phyloP scores from a whole-genome alignment of 1,140 invertebrate species.

The Diabrotica undecimpunctata region DNA sequence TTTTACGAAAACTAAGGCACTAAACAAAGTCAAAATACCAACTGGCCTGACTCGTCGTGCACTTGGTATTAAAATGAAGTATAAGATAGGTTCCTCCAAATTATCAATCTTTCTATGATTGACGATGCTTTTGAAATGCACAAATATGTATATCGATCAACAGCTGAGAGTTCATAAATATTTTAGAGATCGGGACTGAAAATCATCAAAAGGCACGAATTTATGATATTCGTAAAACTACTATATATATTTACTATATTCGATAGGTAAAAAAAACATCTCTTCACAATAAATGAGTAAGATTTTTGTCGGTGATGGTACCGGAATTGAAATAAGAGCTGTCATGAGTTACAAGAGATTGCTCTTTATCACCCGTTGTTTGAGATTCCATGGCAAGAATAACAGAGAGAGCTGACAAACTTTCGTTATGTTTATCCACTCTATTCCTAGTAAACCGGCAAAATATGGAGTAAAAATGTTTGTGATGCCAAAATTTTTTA shows the following conservation, averaged over 20 bases:
- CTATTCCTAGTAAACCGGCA: too few species aligned
- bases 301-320: constrained; percentile 36
- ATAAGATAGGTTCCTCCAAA: constrained; percentile 5
- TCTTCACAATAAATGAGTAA: constrained; percentile 32
- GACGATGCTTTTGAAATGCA: too few species aligned
- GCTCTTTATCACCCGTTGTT: constrained; percentile 49
- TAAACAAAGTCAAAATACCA: neutral
- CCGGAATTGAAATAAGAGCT: constrained; percentile 40
- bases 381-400: constrained; percentile 49
- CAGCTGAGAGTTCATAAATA: too few species aligned
- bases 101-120: neutral
- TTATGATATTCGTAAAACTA: too few species aligned
- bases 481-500: too few species aligned
- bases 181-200: neutral
- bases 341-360: constrained; percentile 51
- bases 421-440: too few species aligned
- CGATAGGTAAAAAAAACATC: constrained; percentile 23
- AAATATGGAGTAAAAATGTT: too few species aligned
- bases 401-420: too few species aligned
- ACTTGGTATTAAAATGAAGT: constrained; percentile 8
- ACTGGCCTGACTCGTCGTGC: constrained; percentile 9
- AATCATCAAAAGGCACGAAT: constrained; percentile 11
- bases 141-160: too few species aligned
- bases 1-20: constrained; percentile 10
- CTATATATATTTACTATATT: too few species aligned